Percentiles rank a stretch among this genome's conserved stretches.
Conservation (phyloP, 2,797 vertebrate species). For the Leuciscus waleckii region DNA sequence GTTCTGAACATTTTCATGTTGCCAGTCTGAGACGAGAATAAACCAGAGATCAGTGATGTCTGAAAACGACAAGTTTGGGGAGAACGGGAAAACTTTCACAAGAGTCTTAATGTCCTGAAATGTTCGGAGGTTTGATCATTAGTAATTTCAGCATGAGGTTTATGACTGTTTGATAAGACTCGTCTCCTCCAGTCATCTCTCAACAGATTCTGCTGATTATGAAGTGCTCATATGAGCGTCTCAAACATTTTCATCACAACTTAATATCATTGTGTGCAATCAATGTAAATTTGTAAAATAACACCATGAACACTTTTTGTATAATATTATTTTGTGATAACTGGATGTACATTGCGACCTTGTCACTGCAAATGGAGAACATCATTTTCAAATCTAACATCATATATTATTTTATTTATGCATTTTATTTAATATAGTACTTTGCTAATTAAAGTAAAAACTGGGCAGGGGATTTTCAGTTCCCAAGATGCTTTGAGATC, state of each 20-base stretch:
- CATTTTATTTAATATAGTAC: not conserved
- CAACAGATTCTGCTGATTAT: no score
- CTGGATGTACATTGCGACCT: not conserved
- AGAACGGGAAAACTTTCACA: not conserved
- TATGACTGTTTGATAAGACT: not conserved
- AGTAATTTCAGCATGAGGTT: slow-evolving; percentile 1
- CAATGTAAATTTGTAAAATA: not conserved
- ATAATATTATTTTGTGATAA: not conserved
- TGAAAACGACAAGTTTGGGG: not conserved
- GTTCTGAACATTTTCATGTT: slow-evolving; percentile 23
- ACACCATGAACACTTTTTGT: not conserved
- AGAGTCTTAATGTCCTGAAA: not conserved
- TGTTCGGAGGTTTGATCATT: not conserved
- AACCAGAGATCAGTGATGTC: slow-evolving; percentile 25
- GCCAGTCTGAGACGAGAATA: slow-evolving; percentile 5
- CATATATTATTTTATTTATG: not conserved
- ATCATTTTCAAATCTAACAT: not conserved
- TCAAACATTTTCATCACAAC: not conserved
- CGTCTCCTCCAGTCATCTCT: not conserved
- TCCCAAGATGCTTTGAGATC: not conserved
- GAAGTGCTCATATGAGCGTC: not conserved
- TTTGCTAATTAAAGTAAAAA: not conserved
- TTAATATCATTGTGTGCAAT: not conserved
- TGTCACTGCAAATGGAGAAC: not conserved
- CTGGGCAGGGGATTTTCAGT: not conserved